These are phyloP conservation scores for Oligia latruncula DNA, from an alignment of 2,888 invertebrate species.

Conservation along the genomic window DNA sequence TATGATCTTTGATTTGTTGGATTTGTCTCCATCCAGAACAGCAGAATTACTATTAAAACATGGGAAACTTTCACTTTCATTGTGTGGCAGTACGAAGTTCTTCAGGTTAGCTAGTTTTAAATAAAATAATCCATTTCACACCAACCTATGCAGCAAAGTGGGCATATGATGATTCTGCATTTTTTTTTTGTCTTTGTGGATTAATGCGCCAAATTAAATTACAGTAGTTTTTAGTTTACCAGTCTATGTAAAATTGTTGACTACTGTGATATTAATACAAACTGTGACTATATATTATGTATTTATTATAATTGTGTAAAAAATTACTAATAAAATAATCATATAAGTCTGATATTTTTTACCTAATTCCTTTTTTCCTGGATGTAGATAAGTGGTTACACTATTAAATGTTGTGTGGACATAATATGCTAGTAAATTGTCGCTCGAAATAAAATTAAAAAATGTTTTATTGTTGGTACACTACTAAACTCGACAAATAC, in stretches of 20 bases:
- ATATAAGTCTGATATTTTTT: not conserved
- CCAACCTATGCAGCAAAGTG: not conserved
- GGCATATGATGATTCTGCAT: not conserved
- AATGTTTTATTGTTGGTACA: not conserved
- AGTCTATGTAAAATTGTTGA: not conserved
- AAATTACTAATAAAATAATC: not conserved
- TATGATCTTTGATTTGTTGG: not conserved
- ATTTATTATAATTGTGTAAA: slow-evolving; percentile 4
- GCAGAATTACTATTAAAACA: no score
- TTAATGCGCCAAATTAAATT: not conserved
- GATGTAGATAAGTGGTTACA: not conserved
- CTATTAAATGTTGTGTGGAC: not conserved
- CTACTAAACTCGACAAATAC: not conserved
- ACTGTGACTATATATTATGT: not conserved
- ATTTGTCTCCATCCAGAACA: not conserved
- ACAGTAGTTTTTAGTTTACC: not conserved
- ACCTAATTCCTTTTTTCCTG: not conserved
- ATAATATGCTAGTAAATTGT: not conserved
- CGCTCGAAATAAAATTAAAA: not conserved
- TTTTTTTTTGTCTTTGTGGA: not conserved
- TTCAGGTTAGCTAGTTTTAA: no score
- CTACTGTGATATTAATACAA: not conserved
- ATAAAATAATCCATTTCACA: not conserved
- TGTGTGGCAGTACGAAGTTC: no score
- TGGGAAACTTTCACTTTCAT: no score